Evolutionary conservation across 2,113 vertebrate species (phyloP).

Genomic region (Tragelaphus imberbis): DNA sequence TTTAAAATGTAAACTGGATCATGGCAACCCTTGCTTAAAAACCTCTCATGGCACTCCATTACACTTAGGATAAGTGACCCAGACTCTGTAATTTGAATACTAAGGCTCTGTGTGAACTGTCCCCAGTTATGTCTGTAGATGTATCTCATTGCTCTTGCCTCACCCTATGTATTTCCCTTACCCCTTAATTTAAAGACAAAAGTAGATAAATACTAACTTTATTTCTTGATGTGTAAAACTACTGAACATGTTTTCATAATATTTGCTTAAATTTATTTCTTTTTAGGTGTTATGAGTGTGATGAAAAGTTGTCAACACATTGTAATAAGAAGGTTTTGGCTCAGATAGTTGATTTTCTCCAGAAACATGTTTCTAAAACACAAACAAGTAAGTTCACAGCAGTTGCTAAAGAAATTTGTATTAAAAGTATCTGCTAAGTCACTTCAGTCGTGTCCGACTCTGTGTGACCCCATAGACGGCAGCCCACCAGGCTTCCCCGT

Average conservation of each 20-base stretch:
- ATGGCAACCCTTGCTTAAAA: neutral
- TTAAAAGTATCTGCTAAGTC: conserved; percentile 9
- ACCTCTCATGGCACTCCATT: neutral
- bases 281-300: conserved; percentile 96
- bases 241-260: conserved; percentile 19
- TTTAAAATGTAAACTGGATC: neutral
- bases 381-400: conserved; percentile 87
- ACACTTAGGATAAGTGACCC: neutral
- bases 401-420: neutral
- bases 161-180: neutral
- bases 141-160: neutral
- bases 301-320: conserved; percentile 94
- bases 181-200: neutral
- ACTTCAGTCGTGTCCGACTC: too few relatives aligned
- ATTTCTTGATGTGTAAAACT: neutral
- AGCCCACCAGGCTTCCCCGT: too few relatives aligned
- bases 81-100: neutral
- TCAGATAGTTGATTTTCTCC: conserved; percentile 95
- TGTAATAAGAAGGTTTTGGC: conserved; percentile 97
- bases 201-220: neutral
- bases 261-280: conserved; percentile 51
- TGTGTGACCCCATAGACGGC: too few relatives aligned
- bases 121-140: neutral
- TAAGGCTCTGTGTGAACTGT: neutral
- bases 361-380: conserved; percentile 92